A percentile compares a stretch with the other conserved stretches of the same genome.
These are phyloP conservation scores for Enteromius fasciolatus DNA, from an alignment of 2,797 vertebrate species.

Conservation along the genomic window DNA sequence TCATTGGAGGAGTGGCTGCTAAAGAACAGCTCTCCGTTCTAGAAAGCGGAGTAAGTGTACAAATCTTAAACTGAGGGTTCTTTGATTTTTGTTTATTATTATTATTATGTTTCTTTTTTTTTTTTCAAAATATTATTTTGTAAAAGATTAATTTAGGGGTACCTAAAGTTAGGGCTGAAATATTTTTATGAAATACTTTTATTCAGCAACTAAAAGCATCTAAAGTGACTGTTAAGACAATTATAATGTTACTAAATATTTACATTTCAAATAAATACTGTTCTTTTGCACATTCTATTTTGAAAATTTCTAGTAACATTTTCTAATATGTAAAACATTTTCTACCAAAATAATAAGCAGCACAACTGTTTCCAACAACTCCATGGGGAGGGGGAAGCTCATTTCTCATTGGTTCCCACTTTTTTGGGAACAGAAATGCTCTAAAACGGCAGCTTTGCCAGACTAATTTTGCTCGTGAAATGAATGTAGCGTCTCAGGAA, in stretches of 20 bases:
- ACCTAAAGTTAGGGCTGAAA: too few species aligned
- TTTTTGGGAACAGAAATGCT: too few species aligned
- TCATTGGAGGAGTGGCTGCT: constrained; percentile 95
- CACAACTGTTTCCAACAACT: neutral
- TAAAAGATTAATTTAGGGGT: neutral
- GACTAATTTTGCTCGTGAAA: too few species aligned
- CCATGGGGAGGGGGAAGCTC: too few species aligned
- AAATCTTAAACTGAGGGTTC: neutral
- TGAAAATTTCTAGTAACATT: too few species aligned
- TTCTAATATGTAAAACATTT: neutral
- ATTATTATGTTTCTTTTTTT: neutral
- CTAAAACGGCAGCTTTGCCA: too few species aligned
- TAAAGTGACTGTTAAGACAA: neutral
- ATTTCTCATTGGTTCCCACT: too few species aligned
- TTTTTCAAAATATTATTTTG: neutral
- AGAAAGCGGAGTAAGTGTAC: constrained; percentile 88
- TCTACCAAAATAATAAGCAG: neutral
- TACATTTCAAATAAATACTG: neutral
- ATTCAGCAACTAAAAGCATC: neutral
- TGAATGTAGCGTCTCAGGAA: too few species aligned
- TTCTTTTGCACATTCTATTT: neutral
- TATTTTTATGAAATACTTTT: neutral
- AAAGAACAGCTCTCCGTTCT: constrained; percentile 91
- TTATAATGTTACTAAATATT: neutral
- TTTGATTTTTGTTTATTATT: too few species aligned